These are phyloP conservation scores for Periphyllus acericola DNA, from an alignment of 2,888 invertebrate species.

Conservation along the genomic window DNA sequence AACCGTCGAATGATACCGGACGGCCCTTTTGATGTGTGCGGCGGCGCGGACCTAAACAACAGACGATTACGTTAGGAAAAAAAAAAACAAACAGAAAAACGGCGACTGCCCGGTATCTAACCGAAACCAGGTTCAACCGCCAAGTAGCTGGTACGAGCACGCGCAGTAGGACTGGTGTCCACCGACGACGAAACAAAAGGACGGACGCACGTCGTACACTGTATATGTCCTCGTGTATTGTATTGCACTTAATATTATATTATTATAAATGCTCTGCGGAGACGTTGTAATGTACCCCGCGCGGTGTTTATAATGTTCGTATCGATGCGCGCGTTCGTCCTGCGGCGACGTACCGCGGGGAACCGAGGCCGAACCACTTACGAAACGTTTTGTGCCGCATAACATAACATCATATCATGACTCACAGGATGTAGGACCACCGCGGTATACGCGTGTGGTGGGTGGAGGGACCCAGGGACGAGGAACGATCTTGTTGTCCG, in stretches of 20 bases:
- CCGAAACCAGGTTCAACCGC: neutral
- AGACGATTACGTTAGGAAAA: neutral
- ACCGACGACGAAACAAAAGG: slow-evolving; percentile 20
- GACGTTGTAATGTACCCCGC: too few species aligned
- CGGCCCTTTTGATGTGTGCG: slow-evolving; percentile 42
- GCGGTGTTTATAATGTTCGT: neutral
- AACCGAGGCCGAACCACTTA: neutral
- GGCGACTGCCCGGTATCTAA: slow-evolving; percentile 4
- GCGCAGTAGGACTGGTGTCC: neutral
- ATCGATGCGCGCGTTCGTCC: too few species aligned
- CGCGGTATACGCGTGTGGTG: too few species aligned
- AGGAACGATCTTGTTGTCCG: too few species aligned
- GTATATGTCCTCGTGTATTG: too few species aligned
- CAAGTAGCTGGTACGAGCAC: neutral
- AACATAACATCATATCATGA: too few species aligned
- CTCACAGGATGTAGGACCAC: too few species aligned
- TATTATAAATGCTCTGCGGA: too few species aligned
- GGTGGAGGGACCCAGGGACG: too few species aligned
- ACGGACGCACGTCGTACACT: neutral
- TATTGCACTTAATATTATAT: too few species aligned
- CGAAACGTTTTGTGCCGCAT: neutral
- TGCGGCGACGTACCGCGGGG: neutral
- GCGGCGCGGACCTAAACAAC: slow-evolving; percentile 1
- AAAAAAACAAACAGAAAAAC: neutral
- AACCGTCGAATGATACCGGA: slow-evolving; percentile 14